phyloP scores from a whole-genome alignment of 2,113 vertebrate genomes.

The Hyaena hyaena region DNA sequence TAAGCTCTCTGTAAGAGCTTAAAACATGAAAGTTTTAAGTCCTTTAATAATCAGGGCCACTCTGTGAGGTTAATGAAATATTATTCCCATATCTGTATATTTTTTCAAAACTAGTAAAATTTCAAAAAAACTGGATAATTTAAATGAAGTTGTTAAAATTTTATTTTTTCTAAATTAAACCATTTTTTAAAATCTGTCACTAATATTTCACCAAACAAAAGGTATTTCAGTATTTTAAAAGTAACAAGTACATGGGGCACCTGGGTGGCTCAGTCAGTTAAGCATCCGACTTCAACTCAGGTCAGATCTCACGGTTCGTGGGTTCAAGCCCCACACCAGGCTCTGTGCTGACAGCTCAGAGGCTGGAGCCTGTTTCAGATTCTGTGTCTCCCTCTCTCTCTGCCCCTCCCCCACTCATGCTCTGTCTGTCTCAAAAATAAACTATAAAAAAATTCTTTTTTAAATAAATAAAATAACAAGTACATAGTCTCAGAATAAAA shows the following conservation, averaged over 20 bases:
- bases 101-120: slow-evolving; percentile 5
- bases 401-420: too few relatives aligned
- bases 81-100: background rate
- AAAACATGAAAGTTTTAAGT: background rate
- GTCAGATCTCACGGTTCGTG: too few relatives aligned
- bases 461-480: background rate
- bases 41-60: background rate
- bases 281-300: too few relatives aligned
- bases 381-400: too few relatives aligned
- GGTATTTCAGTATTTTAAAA: background rate
- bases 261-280: too few relatives aligned
- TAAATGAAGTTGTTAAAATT: background rate
- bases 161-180: background rate
- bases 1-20: background rate
- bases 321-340: too few relatives aligned
- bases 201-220: slow-evolving; percentile 23
- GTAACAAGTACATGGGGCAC: background rate
- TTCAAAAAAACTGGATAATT: background rate
- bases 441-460: too few relatives aligned
- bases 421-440: too few relatives aligned
- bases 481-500: background rate
- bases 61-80: background rate
- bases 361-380: too few relatives aligned
- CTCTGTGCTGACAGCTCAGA: too few relatives aligned
- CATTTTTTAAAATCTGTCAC: background rate